These are phyloP conservation scores for Epiblema foenella DNA, from an alignment of 2,888 invertebrate genomes.

Conservation along the genomic window DNA sequence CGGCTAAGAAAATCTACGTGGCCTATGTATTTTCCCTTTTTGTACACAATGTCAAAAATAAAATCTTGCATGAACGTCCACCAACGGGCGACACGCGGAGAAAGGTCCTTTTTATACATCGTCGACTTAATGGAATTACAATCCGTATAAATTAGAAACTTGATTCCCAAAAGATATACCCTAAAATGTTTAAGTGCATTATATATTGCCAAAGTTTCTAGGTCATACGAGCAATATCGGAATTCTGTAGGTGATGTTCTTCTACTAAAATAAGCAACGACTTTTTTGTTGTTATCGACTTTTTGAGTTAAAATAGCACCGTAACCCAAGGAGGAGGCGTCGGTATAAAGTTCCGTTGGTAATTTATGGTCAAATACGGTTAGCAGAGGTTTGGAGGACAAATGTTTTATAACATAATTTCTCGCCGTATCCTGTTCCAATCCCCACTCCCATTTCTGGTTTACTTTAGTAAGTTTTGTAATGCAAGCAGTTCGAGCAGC, in stretches of 20 bases:
- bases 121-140: no score
- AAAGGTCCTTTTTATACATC: no score
- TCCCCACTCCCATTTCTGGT: constrained; percentile 1
- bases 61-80: no score
- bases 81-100: no score
- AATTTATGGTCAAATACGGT: background rate
- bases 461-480: background rate
- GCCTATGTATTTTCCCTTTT: no score
- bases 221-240: background rate
- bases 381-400: background rate
- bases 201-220: no score
- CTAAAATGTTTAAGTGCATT: no score
- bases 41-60: no score
- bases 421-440: background rate
- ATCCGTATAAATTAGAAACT: no score
- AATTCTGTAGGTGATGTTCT: background rate
- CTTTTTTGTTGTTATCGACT: background rate
- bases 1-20: no score
- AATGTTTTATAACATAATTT: background rate
- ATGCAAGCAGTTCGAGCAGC: constrained; percentile 5
- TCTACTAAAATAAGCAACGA: constrained; percentile 1
- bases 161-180: no score
- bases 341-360: background rate
- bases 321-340: background rate
- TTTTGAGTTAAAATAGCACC: background rate